Evolutionary conservation across 2,888 invertebrate species (phyloP).

Genomic region (Acanthopleura granulata): DNA sequence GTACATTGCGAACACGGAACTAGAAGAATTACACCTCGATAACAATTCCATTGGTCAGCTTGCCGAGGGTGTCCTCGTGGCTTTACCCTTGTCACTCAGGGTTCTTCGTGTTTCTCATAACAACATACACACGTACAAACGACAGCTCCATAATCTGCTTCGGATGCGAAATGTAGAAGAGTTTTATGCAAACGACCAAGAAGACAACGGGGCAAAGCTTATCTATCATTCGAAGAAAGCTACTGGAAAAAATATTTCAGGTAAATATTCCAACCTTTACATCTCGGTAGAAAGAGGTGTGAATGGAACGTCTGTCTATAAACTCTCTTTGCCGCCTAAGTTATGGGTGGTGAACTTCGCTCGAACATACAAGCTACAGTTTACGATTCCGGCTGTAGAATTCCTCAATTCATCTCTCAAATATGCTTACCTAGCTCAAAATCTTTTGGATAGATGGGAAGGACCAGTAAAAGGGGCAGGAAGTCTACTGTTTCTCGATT

Average conservation of each 20-base stretch:
- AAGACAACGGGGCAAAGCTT: too few relatives aligned
- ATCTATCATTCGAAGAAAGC: neutral
- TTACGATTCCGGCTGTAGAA: neutral
- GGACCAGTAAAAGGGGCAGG: neutral
- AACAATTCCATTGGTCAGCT: constrained; percentile 2
- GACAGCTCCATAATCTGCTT: neutral
- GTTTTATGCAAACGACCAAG: neutral
- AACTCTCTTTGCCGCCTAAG: neutral
- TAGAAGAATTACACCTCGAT: constrained; percentile 4
- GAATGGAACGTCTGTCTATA: neutral
- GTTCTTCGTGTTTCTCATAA: neutral
- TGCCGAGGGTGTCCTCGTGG: neutral
- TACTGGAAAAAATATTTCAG: neutral
- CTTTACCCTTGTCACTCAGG: neutral
- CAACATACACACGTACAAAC: neutral
- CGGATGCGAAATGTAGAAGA: neutral
- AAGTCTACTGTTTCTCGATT: neutral
- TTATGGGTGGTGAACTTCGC: neutral
- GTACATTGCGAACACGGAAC: neutral
- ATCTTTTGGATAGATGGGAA: neutral
- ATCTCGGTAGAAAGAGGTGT: neutral
- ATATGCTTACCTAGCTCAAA: neutral
- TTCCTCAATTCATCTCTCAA: neutral
- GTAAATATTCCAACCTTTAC: neutral
- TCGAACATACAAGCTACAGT: neutral